phyloP scores from a whole-genome alignment of 2,797 vertebrate genomes.

The Chelidonichthys spinosus region DNA sequence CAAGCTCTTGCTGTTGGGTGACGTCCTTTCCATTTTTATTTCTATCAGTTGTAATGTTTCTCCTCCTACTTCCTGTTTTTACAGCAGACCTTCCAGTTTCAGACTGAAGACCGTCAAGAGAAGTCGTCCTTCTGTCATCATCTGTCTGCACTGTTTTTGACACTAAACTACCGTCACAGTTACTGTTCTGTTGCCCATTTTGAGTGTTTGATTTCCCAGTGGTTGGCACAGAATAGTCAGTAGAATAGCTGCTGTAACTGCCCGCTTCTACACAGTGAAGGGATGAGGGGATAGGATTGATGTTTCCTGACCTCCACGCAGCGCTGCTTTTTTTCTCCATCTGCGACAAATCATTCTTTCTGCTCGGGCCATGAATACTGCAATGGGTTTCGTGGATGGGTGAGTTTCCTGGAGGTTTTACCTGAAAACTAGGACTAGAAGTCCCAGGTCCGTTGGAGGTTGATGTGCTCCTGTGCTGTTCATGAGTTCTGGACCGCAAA shows the following conservation, averaged over 20 bases:
- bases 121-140: neutral
- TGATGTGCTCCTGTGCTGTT: conserved; percentile 14
- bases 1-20: neutral
- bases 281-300: conserved; percentile 6
- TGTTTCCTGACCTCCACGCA: conserved; percentile 28
- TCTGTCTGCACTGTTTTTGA: conserved; percentile 11
- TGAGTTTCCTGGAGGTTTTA: neutral
- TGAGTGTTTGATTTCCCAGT: conserved; percentile 13
- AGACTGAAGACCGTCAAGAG: conserved; percentile 8
- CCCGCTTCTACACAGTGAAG: conserved; percentile 4
- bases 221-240: conserved; percentile 8
- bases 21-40: conserved; percentile 18
- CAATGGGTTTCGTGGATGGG: conserved; percentile 11
- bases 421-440: conserved; percentile 17
- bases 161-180: conserved; percentile 8
- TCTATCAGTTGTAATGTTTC: neutral
- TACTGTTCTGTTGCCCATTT: conserved; percentile 3
- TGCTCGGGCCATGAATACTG: conserved; percentile 14
- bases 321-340: conserved; percentile 31
- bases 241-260: conserved; percentile 16
- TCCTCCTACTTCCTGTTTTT: conserved; percentile 18
- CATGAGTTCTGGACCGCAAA: conserved; percentile 7
- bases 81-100: neutral
- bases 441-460: conserved; percentile 11
- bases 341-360: conserved; percentile 38